phyloP scores from a whole-genome alignment of 1,140 invertebrate genomes.

The Heliconius hermathena region DNA sequence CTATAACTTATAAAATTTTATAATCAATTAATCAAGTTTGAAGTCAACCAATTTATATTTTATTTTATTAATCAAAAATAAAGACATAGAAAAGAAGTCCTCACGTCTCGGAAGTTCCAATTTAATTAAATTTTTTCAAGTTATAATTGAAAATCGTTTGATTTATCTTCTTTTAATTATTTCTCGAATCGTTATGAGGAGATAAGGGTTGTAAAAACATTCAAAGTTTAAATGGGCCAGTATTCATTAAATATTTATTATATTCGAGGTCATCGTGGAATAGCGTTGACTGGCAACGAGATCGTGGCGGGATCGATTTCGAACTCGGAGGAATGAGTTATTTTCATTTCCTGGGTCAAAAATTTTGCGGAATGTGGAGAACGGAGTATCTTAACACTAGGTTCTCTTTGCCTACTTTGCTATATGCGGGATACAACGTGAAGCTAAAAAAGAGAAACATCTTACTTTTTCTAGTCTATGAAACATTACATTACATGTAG shows the following conservation, averaged over 20 bases:
- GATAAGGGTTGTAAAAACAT: not conserved
- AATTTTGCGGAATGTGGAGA: too few relatives aligned
- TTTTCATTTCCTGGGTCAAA: too few relatives aligned
- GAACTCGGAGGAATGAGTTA: too few relatives aligned
- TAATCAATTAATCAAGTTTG: not conserved
- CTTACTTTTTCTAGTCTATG: not conserved
- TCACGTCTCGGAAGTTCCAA: not conserved
- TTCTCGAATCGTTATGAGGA: not conserved
- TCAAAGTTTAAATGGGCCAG: not conserved
- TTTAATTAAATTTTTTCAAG: not conserved
- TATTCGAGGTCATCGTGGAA: not conserved
- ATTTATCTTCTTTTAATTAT: not conserved
- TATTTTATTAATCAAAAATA: not conserved
- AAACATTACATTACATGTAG: not conserved
- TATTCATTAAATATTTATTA: not conserved
- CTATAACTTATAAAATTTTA: too few relatives aligned
- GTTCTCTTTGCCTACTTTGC: too few relatives aligned
- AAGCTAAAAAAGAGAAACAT: not conserved
- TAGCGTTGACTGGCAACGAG: too few relatives aligned
- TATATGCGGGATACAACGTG: too few relatives aligned
- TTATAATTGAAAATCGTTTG: not conserved
- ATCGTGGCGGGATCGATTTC: too few relatives aligned
- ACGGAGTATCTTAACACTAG: too few relatives aligned
- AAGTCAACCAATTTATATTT: not conserved
- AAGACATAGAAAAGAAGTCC: not conserved